Base-by-base conservation (phyloP, 1,140 invertebrate genomes). In the Zaprionus camerounensis region DNA sequence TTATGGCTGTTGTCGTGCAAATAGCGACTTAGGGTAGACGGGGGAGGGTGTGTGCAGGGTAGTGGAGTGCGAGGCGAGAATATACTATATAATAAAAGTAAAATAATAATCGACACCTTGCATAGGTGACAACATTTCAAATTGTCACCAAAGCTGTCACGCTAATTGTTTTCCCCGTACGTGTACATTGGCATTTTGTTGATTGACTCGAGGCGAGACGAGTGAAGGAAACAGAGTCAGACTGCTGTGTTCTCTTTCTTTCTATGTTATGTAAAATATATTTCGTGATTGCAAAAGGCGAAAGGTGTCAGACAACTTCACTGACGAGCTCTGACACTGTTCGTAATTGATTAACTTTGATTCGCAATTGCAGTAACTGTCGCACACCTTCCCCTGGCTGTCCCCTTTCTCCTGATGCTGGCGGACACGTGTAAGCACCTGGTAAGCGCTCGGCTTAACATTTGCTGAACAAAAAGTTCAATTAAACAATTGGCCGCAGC, bases 271-370 rank as follows among this genome's bases (percentile, higher is more conserved):
- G 59, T 64, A 72, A 72, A 76, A 65, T 67, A 65, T 67, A 70
- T 80, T 80, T 80, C 80, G 80, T 82, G 80, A 38, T 44, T 58
- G 55, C 57, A 78, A 41, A 58, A 53, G 36, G 58, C 64, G 53
- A 44, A 64, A 55, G 56, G 59, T 82, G 73, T 80, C 83, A 74
- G 67, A 63, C 64, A 80, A 76, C 22, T 77, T 80, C 58, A 49
- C 44, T 86, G 83, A 87, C 83, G 72, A 76, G 73, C 70, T 77
- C 55, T 83, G 83, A 83, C 84, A 80, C 72, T 64, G 34, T 59
- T 44, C 46, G 78, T 88, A 87, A 87, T 87, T 83, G 83, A 88
- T 90, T 84, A 88, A 81, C 68, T 87, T 84, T 90, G 78, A 88
- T 88, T 88, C 80, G 70, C 28, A 51, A 68, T 65, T 57, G 13